Conservation (phyloP, 2,888 invertebrate genomes). For the Chirona hameri region DNA sequence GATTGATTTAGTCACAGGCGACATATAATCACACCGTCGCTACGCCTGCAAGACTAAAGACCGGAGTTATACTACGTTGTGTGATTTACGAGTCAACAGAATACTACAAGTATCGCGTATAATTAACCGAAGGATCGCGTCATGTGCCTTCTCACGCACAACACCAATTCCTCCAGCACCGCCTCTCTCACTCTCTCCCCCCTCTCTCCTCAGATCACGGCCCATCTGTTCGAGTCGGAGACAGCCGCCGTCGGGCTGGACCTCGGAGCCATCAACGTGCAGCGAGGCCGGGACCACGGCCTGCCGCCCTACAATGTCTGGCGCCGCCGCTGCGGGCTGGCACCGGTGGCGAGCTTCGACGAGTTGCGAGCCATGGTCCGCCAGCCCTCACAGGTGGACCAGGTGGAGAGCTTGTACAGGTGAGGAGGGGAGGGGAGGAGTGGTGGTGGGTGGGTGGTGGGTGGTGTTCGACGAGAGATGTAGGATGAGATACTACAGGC, state of each 20-base stretch:
- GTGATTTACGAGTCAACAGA: too few species aligned
- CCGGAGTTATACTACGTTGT: too few species aligned
- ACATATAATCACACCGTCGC: too few species aligned
- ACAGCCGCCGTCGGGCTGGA: slow-evolving; percentile 64
- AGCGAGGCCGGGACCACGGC: slow-evolving; percentile 84
- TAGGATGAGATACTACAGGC: not conserved
- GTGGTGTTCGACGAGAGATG: not conserved
- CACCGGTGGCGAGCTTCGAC: slow-evolving; percentile 48
- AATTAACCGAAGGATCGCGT: too few species aligned
- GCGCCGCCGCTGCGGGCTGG: slow-evolving; percentile 70
- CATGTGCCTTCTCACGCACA: too few species aligned
- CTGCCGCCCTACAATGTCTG: slow-evolving; percentile 72
- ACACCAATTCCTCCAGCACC: not conserved
- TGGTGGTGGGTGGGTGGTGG: not conserved
- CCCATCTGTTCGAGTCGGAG: slow-evolving; percentile 62
- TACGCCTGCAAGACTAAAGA: too few species aligned
- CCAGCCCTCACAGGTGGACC: slow-evolving; percentile 10
- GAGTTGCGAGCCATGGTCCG: slow-evolving; percentile 34
- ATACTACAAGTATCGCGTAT: too few species aligned
- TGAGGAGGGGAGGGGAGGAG: slow-evolving; percentile 7
- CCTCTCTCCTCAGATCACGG: slow-evolving; percentile 57
- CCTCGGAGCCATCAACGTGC: slow-evolving; percentile 80
- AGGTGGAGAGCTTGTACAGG: slow-evolving; percentile 36
- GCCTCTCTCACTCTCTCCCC: too few species aligned
- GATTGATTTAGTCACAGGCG: too few species aligned